These are phyloP conservation scores for Ethmia dodecea DNA, from an alignment of 2,888 invertebrate genomes.

Conservation along the genomic window DNA sequence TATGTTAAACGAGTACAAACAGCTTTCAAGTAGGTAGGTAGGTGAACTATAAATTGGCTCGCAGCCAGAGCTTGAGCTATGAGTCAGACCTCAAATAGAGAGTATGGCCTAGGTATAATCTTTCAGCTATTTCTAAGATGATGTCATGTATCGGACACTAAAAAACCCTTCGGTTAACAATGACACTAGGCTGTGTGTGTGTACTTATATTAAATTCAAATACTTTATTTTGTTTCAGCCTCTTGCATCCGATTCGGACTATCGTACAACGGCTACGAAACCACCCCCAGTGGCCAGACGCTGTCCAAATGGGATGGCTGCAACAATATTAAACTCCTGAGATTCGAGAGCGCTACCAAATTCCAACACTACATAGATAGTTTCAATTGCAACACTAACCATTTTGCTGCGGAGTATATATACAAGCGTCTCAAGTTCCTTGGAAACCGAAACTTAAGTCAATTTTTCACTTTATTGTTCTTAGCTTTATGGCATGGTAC, in stretches of 20 bases:
- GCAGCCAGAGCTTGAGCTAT: too few species aligned
- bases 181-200: too few species aligned
- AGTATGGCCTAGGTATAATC: too few species aligned
- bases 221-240: slow-evolving; percentile 46
- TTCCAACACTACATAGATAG: slow-evolving; percentile 93
- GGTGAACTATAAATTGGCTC: too few species aligned
- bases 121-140: too few species aligned
- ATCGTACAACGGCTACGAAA: slow-evolving; percentile 87
- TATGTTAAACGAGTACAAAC: too few species aligned
- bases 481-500: slow-evolving; percentile 98
- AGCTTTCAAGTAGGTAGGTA: too few species aligned
- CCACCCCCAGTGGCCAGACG: slow-evolving; percentile 50
- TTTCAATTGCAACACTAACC: slow-evolving; percentile 97
- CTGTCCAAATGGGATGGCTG: slow-evolving; percentile 89
- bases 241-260: slow-evolving; percentile 82
- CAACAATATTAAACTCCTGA: slow-evolving; percentile 89
- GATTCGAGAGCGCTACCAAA: slow-evolving; percentile 89
- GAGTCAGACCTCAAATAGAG: too few species aligned
- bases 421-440: slow-evolving; percentile 96
- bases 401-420: slow-evolving; percentile 95
- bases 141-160: too few species aligned
- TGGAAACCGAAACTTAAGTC: slow-evolving; percentile 89
- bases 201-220: neutral
- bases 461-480: slow-evolving; percentile 88
- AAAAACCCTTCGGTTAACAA: too few species aligned